A percentile compares a stretch with the other conserved stretches of the same genome.
Evolutionary conservation across 2,888 invertebrate species (phyloP).

Genomic region (Hemaris fuciformis): DNA sequence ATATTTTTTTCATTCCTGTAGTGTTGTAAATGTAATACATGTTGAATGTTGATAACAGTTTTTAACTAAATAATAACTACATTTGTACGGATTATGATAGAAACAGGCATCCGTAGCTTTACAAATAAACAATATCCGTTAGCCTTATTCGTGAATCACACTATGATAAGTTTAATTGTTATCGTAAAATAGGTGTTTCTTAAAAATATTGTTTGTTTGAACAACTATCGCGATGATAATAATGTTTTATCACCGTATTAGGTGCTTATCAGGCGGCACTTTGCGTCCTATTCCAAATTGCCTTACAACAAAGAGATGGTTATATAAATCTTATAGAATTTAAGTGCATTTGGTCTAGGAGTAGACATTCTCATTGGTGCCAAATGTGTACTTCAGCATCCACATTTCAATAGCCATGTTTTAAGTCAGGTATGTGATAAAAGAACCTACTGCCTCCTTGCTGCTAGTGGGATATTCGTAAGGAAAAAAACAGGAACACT

Average conservation of each 20-base stretch:
- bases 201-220: conserved; percentile 20
- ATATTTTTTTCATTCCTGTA: too few relatives aligned
- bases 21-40: too few relatives aligned
- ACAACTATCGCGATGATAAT: conserved; percentile 20
- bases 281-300: conserved; percentile 21
- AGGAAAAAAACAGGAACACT: too few relatives aligned
- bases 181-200: conserved; percentile 6
- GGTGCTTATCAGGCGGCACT: conserved; percentile 21
- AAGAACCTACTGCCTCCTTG: too few relatives aligned
- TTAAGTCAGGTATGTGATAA: too few relatives aligned
- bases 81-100: too few relatives aligned
- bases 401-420: too few relatives aligned
- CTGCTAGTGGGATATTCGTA: too few relatives aligned
- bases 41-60: too few relatives aligned
- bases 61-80: too few relatives aligned
- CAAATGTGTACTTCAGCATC: too few relatives aligned
- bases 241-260: conserved; percentile 20
- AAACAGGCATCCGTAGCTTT: neutral
- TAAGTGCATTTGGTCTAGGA: neutral
- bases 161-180: neutral
- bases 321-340: neutral
- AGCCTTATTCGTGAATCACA: neutral
- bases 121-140: neutral
- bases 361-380: neutral
- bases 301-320: conserved; percentile 16